Evolutionary conservation across 2,797 vertebrate genomes (phyloP).

Genomic region (Arctocebus calabarensis): DNA sequence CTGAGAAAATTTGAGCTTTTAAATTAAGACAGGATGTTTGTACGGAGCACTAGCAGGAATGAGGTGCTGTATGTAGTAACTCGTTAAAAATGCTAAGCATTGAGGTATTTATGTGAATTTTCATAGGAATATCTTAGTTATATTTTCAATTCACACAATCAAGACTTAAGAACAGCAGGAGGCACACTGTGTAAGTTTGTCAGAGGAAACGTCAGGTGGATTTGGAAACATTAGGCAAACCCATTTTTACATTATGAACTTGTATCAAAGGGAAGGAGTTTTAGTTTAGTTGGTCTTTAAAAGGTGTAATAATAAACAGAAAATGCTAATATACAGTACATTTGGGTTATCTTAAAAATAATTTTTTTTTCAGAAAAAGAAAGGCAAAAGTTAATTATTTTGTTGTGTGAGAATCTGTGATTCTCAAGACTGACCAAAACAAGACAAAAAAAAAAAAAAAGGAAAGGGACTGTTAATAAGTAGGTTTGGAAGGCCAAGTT

Average conservation of each 20-base stretch:
- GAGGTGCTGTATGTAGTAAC: slow-evolving; percentile 61
- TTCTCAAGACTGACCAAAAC: slow-evolving; percentile 53
- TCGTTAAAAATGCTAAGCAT: slow-evolving; percentile 19
- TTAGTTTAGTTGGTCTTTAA: slow-evolving; percentile 27
- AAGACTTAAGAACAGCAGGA: slow-evolving; percentile 33
- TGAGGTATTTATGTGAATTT: slow-evolving; percentile 62
- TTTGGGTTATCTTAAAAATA: slow-evolving; percentile 53
- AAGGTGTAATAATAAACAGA: background rate
- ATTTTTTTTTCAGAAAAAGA: slow-evolving; percentile 9
- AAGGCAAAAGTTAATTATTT: slow-evolving; percentile 53
- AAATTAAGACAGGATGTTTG: slow-evolving; percentile 65
- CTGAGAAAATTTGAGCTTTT: slow-evolving; percentile 42
- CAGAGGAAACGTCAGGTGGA: background rate
- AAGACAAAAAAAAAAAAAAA: background rate
- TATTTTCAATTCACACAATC: slow-evolving; percentile 56
- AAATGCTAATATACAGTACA: background rate
- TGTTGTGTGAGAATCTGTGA: slow-evolving; percentile 26
- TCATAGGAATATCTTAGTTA: slow-evolving; percentile 57
- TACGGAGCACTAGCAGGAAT: background rate
- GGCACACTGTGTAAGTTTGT: background rate
- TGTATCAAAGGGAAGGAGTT: background rate
- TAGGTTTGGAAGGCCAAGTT: slow-evolving; percentile 63
- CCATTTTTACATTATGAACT: slow-evolving; percentile 51
- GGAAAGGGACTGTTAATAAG: slow-evolving; percentile 66
- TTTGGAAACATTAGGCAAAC: slow-evolving; percentile 5